phyloP scores from a whole-genome alignment of 1,140 invertebrate genomes.

The Mesaphorura yosii region DNA sequence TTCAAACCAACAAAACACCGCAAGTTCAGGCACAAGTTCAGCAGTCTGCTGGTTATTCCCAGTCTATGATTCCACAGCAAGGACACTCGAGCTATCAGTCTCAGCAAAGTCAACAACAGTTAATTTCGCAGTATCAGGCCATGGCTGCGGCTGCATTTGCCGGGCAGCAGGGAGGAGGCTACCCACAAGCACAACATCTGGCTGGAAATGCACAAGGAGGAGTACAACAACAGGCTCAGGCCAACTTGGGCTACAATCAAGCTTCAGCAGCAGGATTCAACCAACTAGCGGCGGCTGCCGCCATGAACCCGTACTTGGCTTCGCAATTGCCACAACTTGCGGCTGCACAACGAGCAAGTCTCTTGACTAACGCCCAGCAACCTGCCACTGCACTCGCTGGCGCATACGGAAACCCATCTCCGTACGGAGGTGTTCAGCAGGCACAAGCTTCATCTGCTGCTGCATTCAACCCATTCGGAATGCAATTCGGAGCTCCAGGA shows the following conservation, averaged over 20 bases:
- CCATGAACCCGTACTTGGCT: slow-evolving; percentile 27
- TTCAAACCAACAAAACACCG: slow-evolving; percentile 45
- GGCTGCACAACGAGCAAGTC: slow-evolving; percentile 21
- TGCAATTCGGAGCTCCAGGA: slow-evolving; percentile 16
- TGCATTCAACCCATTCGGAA: slow-evolving; percentile 24
- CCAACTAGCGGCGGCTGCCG: slow-evolving; percentile 3
- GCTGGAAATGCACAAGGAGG: background rate
- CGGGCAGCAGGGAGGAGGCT: background rate
- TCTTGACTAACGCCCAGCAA: slow-evolving; percentile 14
- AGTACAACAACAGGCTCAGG: background rate
- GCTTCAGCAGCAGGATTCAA: slow-evolving; percentile 3
- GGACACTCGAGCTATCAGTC: slow-evolving; percentile 31
- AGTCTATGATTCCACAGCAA: slow-evolving; percentile 20
- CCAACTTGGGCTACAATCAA: slow-evolving; percentile 7
- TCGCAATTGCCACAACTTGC: slow-evolving; percentile 26
- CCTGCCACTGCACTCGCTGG: slow-evolving; percentile 14
- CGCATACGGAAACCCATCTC: background rate
- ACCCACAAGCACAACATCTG: slow-evolving; percentile 1
- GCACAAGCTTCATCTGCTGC: slow-evolving; percentile 4
- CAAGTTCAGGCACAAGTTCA: slow-evolving; percentile 32
- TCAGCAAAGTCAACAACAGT: slow-evolving; percentile 34
- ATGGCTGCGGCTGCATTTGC: slow-evolving; percentile 17
- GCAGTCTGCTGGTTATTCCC: slow-evolving; percentile 21
- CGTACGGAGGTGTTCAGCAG: background rate
- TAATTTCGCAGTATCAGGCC: slow-evolving; percentile 8